phyloP scores from a whole-genome alignment of 2,797 vertebrate species.

The Aulostomus chinensis region DNA sequence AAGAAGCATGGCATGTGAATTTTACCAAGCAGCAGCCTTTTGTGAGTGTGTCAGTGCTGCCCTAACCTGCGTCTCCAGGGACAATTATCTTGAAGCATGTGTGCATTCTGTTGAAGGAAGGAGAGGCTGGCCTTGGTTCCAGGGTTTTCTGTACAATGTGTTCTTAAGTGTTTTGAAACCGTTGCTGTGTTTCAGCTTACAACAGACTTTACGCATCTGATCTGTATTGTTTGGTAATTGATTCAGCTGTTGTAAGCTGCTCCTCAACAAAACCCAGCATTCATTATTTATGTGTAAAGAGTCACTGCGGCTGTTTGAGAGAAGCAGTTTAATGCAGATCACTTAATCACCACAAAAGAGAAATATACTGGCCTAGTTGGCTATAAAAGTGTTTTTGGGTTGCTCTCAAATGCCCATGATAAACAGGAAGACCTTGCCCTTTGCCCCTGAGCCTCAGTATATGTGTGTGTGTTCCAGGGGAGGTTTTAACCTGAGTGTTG shows the following conservation, averaged over 20 bases:
- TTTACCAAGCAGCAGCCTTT: constrained; percentile 2
- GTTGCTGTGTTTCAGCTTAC: not conserved
- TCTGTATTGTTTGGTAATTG: not conserved
- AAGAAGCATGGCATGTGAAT: not conserved
- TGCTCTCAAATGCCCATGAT: constrained; percentile 27
- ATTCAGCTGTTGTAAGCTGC: too few species aligned
- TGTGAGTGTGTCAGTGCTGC: not conserved
- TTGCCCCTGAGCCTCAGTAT: constrained; percentile 24
- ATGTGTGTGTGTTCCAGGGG: constrained; percentile 49
- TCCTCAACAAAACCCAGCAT: not conserved
- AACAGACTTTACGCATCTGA: not conserved
- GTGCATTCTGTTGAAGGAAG: not conserved
- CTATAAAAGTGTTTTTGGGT: constrained; percentile 3
- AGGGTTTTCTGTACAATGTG: not conserved
- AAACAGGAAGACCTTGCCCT: constrained; percentile 55
- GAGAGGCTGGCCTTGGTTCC: not conserved
- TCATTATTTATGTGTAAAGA: not conserved
- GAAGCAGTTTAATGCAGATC: not conserved
- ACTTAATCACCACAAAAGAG: not conserved
- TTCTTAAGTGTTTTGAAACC: not conserved
- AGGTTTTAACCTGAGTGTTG: constrained; percentile 77
- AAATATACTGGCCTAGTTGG: not conserved
- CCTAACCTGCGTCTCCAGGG: not conserved
- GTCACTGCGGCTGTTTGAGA: not conserved
- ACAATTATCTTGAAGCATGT: not conserved